phyloP scores from a whole-genome alignment of 2,113 vertebrate species.

The Glaucomys volans region DNA sequence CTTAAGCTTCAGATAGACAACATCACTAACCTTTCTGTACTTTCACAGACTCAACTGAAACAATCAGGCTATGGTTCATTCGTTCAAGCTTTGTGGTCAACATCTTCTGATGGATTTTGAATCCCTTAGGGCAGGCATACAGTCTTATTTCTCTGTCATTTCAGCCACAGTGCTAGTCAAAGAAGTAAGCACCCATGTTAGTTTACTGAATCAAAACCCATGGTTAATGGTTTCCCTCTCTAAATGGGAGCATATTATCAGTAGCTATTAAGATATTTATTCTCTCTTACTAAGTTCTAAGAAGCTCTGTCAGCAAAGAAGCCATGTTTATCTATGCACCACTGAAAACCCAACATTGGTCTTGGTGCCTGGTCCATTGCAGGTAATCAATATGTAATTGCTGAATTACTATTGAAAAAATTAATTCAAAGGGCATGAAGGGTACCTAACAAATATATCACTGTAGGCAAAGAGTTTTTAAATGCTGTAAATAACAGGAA shows the following conservation, averaged over 20 bases:
- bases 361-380: not conserved
- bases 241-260: not conserved
- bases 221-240: not conserved
- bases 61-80: not conserved
- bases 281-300: not conserved
- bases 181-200: not conserved
- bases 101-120: not conserved
- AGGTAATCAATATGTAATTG: not conserved
- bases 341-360: not conserved
- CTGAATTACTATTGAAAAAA: slow-evolving; percentile 25
- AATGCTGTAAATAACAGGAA: not conserved
- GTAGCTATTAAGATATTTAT: not conserved
- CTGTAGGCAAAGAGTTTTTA: not conserved
- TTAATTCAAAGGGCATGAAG: not conserved
- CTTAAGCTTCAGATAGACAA: not conserved
- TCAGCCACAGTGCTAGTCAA: not conserved
- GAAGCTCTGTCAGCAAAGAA: not conserved
- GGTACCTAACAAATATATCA: not conserved
- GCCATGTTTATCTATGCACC: not conserved
- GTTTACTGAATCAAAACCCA: slow-evolving; percentile 52
- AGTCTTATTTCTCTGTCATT: not conserved
- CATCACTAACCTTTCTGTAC: not conserved
- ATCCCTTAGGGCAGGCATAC: not conserved
- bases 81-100: not conserved
- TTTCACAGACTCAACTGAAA: not conserved